Evolutionary conservation across 2,113 vertebrate genomes (phyloP).

Genomic region (Isichthys henryi): DNA sequence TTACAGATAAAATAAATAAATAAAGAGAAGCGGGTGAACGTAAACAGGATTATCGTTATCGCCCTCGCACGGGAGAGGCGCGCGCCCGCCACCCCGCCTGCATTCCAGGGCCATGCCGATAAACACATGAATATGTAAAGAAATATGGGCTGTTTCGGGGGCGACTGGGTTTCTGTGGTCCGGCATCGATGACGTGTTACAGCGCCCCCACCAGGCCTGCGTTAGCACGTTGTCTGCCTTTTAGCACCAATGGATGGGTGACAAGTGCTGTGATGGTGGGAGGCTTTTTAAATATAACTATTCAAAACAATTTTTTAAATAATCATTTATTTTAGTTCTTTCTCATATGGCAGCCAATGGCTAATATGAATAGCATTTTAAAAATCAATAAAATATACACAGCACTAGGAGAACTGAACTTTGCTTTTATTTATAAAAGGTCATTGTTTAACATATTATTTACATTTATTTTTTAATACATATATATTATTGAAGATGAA

Average conservation of each 20-base stretch:
- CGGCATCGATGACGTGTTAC: constrained; percentile 34
- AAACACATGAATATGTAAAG: constrained; percentile 61
- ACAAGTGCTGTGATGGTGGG: not conserved
- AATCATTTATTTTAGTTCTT: not conserved
- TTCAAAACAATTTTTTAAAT: not conserved
- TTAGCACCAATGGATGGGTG: not conserved
- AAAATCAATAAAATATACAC: not conserved
- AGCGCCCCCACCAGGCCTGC: constrained; percentile 24
- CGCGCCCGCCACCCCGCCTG: constrained; percentile 17
- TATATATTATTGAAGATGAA: not conserved
- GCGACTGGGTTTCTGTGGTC: constrained; percentile 24
- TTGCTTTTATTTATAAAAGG: not conserved
- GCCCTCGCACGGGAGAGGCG: constrained; percentile 36
- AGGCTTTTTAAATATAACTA: not conserved
- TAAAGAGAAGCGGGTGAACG: constrained; percentile 27
- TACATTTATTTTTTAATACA: not conserved
- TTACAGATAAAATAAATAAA: constrained; percentile 31
- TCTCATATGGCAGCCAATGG: not conserved
- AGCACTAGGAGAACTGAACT: not conserved
- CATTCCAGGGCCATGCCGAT: constrained; percentile 41
- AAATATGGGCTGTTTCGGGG: constrained; percentile 43
- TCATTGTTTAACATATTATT: not conserved
- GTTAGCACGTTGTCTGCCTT: not conserved
- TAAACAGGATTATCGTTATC: constrained; percentile 67
- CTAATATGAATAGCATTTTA: not conserved